A percentile compares a stretch with the other conserved stretches of the same genome.
These are phyloP conservation scores for Orthosia cruda DNA, from an alignment of 2,888 invertebrate genomes.

Conservation along the genomic window DNA sequence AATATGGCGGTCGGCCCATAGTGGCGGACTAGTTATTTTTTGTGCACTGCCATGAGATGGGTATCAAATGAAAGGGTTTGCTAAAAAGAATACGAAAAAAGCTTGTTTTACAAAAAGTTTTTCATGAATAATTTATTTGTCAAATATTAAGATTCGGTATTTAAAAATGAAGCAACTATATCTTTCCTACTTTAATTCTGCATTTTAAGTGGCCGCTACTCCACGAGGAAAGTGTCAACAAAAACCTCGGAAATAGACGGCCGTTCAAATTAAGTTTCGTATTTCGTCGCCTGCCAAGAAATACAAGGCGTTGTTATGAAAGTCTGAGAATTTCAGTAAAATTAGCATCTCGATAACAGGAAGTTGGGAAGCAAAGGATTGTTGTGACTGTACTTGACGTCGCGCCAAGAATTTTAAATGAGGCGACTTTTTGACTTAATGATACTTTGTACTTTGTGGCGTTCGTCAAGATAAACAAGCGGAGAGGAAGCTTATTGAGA, in stretches of 20 bases:
- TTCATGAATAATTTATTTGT: too few relatives aligned
- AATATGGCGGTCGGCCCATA: too few relatives aligned
- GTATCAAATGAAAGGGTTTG: too few relatives aligned
- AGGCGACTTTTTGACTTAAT: conserved; percentile 32
- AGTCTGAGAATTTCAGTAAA: conserved; percentile 19
- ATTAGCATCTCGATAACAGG: conserved; percentile 38
- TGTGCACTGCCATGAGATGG: too few relatives aligned
- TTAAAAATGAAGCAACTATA: background rate
- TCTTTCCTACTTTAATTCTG: background rate
- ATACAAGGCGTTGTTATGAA: conserved; percentile 6
- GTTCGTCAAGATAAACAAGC: conserved; percentile 11
- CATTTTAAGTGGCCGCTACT: background rate
- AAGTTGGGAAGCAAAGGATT: conserved; percentile 30
- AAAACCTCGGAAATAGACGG: conserved; percentile 9
- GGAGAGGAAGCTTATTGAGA: background rate
- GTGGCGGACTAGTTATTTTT: too few relatives aligned
- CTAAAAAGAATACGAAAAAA: too few relatives aligned
- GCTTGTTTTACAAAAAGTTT: too few relatives aligned
- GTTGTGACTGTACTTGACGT: conserved; percentile 33
- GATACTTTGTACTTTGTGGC: conserved; percentile 4
- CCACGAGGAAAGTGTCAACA: background rate
- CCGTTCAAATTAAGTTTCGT: conserved; percentile 26
- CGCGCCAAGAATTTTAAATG: conserved; percentile 56
- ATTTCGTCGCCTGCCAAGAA: conserved; percentile 39
- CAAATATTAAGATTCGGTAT: too few relatives aligned